Percentiles rank a stretch among this genome's conserved stretches.
phyloP scores from a whole-genome alignment of 1,140 invertebrate genomes.

The Drosophila sechellia region DNA sequence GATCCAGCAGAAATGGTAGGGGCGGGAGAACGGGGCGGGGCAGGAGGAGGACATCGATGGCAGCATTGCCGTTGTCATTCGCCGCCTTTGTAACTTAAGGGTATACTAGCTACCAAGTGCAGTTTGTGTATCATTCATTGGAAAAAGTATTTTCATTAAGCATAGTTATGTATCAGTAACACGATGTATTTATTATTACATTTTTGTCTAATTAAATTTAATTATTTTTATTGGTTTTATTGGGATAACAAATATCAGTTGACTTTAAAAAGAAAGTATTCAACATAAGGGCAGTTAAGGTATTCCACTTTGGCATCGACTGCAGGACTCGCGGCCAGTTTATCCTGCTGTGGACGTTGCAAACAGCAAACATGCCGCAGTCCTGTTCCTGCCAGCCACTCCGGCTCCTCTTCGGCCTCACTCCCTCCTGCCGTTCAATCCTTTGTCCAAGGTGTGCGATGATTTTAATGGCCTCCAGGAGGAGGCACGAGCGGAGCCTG shows the following conservation, averaged over 20 bases:
- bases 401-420: background rate
- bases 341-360: conserved; percentile 65
- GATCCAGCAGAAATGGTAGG: background rate
- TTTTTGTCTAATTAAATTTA: too few species aligned
- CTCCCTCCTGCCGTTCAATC: background rate
- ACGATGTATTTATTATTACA: too few species aligned
- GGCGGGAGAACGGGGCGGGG: background rate
- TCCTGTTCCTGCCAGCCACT: conserved; percentile 24
- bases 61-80: conserved; percentile 29
- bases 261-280: too few species aligned
- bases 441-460: conserved; percentile 57
- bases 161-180: too few species aligned
- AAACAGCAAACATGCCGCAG: conserved; percentile 79
- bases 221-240: too few species aligned
- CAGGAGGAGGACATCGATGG: conserved; percentile 57
- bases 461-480: conserved; percentile 57
- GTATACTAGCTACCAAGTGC: background rate
- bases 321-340: conserved; percentile 25
- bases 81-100: background rate
- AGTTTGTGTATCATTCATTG: background rate
- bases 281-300: background rate
- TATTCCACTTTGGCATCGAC: conserved; percentile 11
- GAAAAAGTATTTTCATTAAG: too few species aligned
- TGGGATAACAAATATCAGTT: too few species aligned
- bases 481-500: conserved; percentile 24